phyloP scores from a whole-genome alignment of 2,888 invertebrate species.

The Torymus aiolomorphi region DNA sequence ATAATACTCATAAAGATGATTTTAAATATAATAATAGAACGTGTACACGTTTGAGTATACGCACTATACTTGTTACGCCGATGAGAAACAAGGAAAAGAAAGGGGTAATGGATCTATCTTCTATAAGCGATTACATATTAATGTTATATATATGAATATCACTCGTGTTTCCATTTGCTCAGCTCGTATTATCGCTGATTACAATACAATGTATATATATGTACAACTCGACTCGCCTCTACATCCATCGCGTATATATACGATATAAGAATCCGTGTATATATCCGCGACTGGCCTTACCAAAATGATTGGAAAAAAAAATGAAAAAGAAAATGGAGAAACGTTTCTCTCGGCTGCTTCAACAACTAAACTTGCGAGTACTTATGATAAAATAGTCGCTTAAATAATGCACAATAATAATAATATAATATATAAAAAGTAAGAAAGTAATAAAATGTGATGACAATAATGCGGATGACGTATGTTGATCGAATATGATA shows the following conservation, averaged over 20 bases:
- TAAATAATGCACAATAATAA: constrained; percentile 44
- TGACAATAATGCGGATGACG: constrained; percentile 39
- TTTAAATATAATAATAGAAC: constrained; percentile 51
- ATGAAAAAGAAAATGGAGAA: too few relatives aligned
- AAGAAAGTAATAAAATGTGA: constrained; percentile 49
- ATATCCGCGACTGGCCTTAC: constrained; percentile 47
- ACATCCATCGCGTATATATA: constrained; percentile 16
- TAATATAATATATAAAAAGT: constrained; percentile 30
- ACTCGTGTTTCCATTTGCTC: constrained; percentile 44
- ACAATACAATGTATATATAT: constrained; percentile 41
- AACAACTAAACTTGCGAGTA: constrained; percentile 27
- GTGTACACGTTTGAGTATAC: constrained; percentile 11
- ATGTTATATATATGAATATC: constrained; percentile 50
- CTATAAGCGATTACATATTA: background rate
- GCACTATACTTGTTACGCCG: background rate
- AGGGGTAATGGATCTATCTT: too few relatives aligned
- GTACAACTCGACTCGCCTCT: constrained; percentile 35
- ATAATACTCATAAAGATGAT: constrained; percentile 45
- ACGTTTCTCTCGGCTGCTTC: too few relatives aligned
- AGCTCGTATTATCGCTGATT: constrained; percentile 26
- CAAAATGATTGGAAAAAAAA: too few relatives aligned
- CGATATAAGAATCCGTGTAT: constrained; percentile 14
- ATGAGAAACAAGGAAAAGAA: background rate
- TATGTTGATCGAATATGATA: constrained; percentile 38
- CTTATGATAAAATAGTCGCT: constrained; percentile 35